Conservation (phyloP, 2,888 invertebrate genomes). For the Chaetoderma sp. region DNA sequence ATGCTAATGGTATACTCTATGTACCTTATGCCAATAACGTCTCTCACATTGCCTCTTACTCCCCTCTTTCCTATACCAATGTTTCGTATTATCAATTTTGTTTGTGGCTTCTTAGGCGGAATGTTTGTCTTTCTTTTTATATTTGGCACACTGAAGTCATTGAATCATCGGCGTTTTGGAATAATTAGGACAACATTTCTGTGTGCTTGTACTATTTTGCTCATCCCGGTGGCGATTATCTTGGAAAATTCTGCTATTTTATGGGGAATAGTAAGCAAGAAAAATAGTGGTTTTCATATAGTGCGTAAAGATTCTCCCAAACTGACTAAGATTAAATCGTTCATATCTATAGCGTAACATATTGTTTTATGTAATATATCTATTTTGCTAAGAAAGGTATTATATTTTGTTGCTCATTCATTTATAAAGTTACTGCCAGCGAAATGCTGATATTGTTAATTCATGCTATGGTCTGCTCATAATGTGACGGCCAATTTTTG, state of each 20-base stretch:
- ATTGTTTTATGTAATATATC: too few relatives aligned
- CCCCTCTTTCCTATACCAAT: constrained; percentile 48
- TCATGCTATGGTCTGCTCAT: too few relatives aligned
- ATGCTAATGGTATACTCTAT: constrained; percentile 47
- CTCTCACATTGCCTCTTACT: constrained; percentile 43
- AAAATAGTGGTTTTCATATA: constrained; percentile 46
- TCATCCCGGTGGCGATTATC: constrained; percentile 42
- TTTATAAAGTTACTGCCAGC: too few relatives aligned
- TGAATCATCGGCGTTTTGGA: constrained; percentile 44
- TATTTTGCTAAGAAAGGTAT: too few relatives aligned
- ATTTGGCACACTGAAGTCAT: constrained; percentile 52
- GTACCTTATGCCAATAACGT: constrained; percentile 50
- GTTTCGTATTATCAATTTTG: constrained; percentile 36
- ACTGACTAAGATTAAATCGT: too few relatives aligned
- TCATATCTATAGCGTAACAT: too few relatives aligned
- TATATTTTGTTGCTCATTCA: too few relatives aligned
- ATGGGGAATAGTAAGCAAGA: constrained; percentile 38
- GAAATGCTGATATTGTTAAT: too few relatives aligned
- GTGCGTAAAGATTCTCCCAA: constrained; percentile 49
- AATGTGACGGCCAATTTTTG: too few relatives aligned
- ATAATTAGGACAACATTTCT: constrained; percentile 38
- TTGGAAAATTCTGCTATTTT: constrained; percentile 48
- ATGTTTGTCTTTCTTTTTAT: constrained; percentile 49
- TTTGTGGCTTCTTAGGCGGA: constrained; percentile 45
- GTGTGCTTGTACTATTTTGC: constrained; percentile 38